Base-by-base conservation (phyloP, 2,113 vertebrate genomes). In the Carassius carassius region DNA sequence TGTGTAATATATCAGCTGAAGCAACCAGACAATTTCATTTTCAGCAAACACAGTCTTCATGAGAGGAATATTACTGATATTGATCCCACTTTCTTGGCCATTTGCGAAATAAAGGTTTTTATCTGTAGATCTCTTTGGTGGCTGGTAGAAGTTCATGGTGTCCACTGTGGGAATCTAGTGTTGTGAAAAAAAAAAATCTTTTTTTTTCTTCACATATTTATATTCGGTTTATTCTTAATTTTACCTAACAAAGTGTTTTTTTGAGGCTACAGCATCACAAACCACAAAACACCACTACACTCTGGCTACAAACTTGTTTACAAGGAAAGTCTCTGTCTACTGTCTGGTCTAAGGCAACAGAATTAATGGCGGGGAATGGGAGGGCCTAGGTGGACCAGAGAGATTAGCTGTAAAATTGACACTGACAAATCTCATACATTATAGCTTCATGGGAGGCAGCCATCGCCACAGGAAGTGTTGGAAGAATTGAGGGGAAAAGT, bases 341-440 rank as follows among this genome's bases (percentile, higher is more conserved):
- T 76, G 21, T 89, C 67, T 74, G 49, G 78, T 79, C 69, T 69
- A 85, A 69, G 81, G 84, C 89, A 84, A 88, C 73, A 87, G 90
- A 92, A 92, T 92, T 89, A 94, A 93, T 88, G 91, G 87, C 84
- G 73, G 84, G 90, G 82, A 90, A 86, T 90, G 89, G 89, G 63
- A 89, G 91, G 86, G 69, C 91, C 88, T 90, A 93, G 90, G 92
- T 89, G 92, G 86, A 91, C 91, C 84, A 89, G 90, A 93, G 92
- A 96, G 93, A 96, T 95, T 94, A 96, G 92, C 88, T 84, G 85
- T 78, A 88, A 89, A 93, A 91, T 92, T 95, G 94, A 96, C 95
- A 94, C 94, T 96, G 94, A 96, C 93, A 95, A 94, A 95, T 96
- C 93, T 94, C 90, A 92, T 94, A 91, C 91, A 94, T 95, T 94